phyloP scores from a whole-genome alignment of 35 echinoderm and acorn worm genomes.

The Holothuria glaberrima region DNA sequence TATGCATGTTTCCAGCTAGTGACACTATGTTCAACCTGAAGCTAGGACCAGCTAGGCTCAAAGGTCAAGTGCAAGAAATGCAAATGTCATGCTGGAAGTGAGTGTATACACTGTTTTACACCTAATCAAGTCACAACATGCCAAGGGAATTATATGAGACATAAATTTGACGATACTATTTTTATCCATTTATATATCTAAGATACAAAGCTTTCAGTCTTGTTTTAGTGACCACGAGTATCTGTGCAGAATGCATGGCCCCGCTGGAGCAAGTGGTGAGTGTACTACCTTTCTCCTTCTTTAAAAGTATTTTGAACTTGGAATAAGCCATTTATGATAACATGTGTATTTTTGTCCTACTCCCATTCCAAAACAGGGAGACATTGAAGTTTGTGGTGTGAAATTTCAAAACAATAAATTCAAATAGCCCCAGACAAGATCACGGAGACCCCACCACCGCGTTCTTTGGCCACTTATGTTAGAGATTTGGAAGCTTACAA shows the following conservation, averaged over 20 bases:
- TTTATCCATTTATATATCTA: not conserved
- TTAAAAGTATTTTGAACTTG: not conserved
- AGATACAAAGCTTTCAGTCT: conserved; percentile 14
- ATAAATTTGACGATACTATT: not conserved
- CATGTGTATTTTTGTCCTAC: not conserved
- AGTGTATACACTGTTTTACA: not conserved
- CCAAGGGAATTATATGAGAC: not conserved
- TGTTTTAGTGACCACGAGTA: not conserved
- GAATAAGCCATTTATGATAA: not conserved
- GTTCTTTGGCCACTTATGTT: not conserved
- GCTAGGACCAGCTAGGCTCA: conserved; percentile 11
- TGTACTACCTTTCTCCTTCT: not conserved
- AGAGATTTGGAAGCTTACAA: not conserved
- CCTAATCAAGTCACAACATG: not conserved
- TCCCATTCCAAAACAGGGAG: not conserved
- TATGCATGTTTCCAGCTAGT: conserved; percentile 14
- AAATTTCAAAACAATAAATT: not conserved
- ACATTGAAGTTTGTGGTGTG: conserved; percentile 6
- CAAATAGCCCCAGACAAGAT: not conserved
- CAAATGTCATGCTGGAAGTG: conserved; percentile 18
- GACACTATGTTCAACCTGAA: conserved; percentile 25
- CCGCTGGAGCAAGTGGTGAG: conserved; percentile 60
- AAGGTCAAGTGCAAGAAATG: conserved; percentile 26
- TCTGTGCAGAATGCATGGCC: too few relatives aligned
- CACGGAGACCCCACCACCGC: not conserved